These are phyloP conservation scores for Petrocephalus microphthalmus DNA, from an alignment of 2,113 vertebrate species.

Conservation along the genomic window DNA sequence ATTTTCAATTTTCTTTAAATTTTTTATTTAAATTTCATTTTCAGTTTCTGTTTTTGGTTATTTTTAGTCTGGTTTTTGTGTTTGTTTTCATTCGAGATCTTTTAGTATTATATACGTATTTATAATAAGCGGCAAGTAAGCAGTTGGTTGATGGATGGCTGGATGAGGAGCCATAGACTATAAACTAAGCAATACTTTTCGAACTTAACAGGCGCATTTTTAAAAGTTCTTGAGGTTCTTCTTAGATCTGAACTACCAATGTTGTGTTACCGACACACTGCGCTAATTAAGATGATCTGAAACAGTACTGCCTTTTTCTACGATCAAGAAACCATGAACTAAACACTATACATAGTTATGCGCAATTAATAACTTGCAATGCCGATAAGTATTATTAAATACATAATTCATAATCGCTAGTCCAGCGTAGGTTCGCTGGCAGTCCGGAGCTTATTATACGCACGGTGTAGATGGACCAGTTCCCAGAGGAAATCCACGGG, in stretches of 20 bases:
- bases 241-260: background rate
- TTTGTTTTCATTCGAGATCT: background rate
- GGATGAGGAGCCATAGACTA: background rate
- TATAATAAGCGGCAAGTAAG: background rate
- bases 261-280: background rate
- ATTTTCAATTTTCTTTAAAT: background rate
- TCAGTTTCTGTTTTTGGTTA: background rate
- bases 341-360: background rate
- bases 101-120: slow-evolving; percentile 1
- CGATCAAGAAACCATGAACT: background rate
- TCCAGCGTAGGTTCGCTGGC: no score
- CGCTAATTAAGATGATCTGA: background rate
- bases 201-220: background rate
- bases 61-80: background rate
- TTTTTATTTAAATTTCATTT: background rate
- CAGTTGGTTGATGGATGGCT: background rate
- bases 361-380: background rate
- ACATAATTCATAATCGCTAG: background rate
- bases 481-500: background rate
- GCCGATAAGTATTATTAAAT: background rate
- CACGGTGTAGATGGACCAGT: background rate
- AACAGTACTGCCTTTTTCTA: background rate
- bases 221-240: background rate
- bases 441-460: no score
- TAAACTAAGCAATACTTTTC: background rate